Evolutionary conservation across 1,140 invertebrate genomes (phyloP), one percentile per base, ranked within the genome.

Genomic region (Trichonephila clavata): DNA sequence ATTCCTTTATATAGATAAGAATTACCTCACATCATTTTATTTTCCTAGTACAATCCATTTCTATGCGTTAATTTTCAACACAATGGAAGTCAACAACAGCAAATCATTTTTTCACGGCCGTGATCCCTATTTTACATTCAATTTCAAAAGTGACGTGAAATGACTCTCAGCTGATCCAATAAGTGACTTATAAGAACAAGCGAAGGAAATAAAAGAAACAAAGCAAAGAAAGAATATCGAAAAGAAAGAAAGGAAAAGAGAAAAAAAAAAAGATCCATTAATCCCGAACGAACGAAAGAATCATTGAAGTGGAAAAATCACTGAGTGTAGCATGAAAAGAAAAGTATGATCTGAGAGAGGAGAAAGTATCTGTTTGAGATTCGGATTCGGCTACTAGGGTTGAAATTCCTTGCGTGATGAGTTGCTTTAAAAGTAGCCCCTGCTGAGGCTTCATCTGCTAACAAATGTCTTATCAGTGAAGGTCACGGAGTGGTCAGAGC

Each of bases 351-450:
- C 24, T 18, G 27, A 77, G 65, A 39, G 71, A 77, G 18, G 32
- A 27, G 71, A 77, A 77, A 77, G 71, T 77, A 77, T 77, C 71
- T 77, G 71, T 77, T 77, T 77, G 71, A 77, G 71, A 77, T 77
- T 77, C 71, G 71, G 71, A 77, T 77, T 77, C 71, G 13, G 71
- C 71, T 77, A 77, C 71, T 77, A 77, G 71, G 71, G 18, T 27
- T 77, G 71, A 39, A 39, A 39, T 77, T 39, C 71, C 27, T 77
- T 39, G 71, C 71, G 71, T 77, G 71, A 27, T 27, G 27, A 14
- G 71, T 14, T 77, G 71, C 27, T 77, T 77, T 77, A 77, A 77
- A 77, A 77, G 32, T 32, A 77, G 71, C 32, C 27, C 71, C 71
- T 27, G 71, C 71, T 77, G 71, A 32, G 71, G 32, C 71, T 77